Evolutionary conservation across 2,888 invertebrate genomes (phyloP), one percentile per base, ranked within the genome.

Genomic region (Phlogophora meticulosa): DNA sequence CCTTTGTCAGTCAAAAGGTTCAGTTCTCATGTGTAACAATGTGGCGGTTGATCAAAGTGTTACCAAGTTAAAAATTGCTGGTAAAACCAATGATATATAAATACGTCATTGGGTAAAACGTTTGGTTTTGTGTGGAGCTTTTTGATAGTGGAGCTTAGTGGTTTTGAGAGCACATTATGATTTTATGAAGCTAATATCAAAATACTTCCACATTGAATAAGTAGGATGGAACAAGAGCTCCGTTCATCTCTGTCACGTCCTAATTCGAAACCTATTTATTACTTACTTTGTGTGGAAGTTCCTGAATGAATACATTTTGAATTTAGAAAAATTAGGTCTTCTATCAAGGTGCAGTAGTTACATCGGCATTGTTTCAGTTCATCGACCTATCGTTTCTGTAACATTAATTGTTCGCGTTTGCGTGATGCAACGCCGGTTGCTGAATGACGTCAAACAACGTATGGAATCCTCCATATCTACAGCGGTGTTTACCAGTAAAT

Each of bases 1-100:
- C 88, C 88, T 90, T 92, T 92, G 93, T 93, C 81, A 88, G 90
- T 87, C 71, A 84, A 88, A 91, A 91, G 89, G 90, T 88, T 90
- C 88, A 87, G 81, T 85, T 87, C 81, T 81, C 85, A 83, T 68
- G 62, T 75, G 69, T 82, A 87, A 94, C 92, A 94, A 92, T 89
- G 81, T 81, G 80, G 88, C 92, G 93, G 92, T 73, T 64, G 71
- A 90, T 93, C 91, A 93, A 93, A 93, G 92, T 78, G 72, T 72
- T 58, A 65, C 64, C 49, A 22, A 42, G 60, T 67, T 53, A 60
- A 74, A 66, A 76, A 80, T 51, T 61, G 40, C 34, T 71, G 13
- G 45, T 52, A 20, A 57, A 28, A 28, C 28, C 28, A 28, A 28
- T 28, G 2, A 28, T 28, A 28, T 28, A 28, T 4, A 28, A 28